phyloP scores from a whole-genome alignment of 2,888 invertebrate genomes.

The Scaptomyza cyrtandrae region DNA sequence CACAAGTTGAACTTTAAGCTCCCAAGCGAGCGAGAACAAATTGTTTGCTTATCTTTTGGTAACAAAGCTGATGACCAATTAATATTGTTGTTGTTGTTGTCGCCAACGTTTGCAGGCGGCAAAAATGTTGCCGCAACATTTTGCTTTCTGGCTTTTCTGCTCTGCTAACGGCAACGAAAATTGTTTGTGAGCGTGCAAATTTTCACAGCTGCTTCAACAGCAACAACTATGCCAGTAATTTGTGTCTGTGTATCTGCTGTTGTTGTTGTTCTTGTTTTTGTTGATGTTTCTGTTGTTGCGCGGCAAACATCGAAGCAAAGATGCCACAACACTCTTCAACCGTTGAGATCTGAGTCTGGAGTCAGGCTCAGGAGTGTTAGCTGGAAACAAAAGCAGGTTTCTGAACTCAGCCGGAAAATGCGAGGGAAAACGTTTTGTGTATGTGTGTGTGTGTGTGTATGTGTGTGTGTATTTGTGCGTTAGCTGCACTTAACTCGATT shows the following conservation, averaged over 20 bases:
- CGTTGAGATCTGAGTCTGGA: slow-evolving; percentile 22
- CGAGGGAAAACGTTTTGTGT: slow-evolving; percentile 25
- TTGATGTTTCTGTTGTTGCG: slow-evolving; percentile 39
- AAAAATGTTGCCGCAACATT: slow-evolving; percentile 72
- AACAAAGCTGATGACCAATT: slow-evolving; percentile 79
- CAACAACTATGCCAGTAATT: slow-evolving; percentile 74
- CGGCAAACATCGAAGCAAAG: slow-evolving; percentile 65
- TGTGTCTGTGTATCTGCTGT: slow-evolving; percentile 32
- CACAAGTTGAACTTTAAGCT: slow-evolving; percentile 28
- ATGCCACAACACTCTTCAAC: slow-evolving; percentile 51
- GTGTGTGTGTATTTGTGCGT: slow-evolving; percentile 2
- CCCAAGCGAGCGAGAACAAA: slow-evolving; percentile 56
- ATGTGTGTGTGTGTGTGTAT: background rate
- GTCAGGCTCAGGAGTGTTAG: slow-evolving; percentile 38
- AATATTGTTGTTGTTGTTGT: slow-evolving; percentile 60
- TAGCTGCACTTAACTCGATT: slow-evolving; percentile 15
- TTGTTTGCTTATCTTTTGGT: slow-evolving; percentile 70
- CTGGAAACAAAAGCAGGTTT: slow-evolving; percentile 67
- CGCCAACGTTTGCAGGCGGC: slow-evolving; percentile 63
- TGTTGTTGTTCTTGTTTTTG: background rate
- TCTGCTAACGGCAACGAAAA: slow-evolving; percentile 76
- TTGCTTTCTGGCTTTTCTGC: slow-evolving; percentile 33
- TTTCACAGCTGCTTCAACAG: slow-evolving; percentile 73
- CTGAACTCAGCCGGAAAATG: slow-evolving; percentile 49
- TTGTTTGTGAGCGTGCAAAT: slow-evolving; percentile 77